Base-by-base conservation (phyloP, 2,888 invertebrate species). In the Notocelia uddmanniana region DNA sequence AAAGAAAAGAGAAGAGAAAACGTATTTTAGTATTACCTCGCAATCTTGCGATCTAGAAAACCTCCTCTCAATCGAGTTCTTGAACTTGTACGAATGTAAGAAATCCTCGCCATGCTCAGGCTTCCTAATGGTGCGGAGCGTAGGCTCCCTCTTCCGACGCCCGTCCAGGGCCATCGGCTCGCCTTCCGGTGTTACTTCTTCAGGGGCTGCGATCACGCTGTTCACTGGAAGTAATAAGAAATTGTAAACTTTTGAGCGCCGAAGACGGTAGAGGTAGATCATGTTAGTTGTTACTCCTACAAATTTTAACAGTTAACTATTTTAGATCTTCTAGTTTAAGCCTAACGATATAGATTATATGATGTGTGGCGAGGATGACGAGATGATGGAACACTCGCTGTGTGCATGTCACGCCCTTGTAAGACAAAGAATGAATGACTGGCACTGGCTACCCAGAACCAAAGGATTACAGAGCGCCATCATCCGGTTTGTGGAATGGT, bases 21-120 rank as follows among this genome's bases (percentile, higher is more conserved):
- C 26, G 26, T 26, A 0, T 37, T 41, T 3, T 41, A 6, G 15
- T 45, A 62, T 34, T 37, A 92, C 92, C 88, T 92, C 92, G 19
- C 78, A 81, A 69, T 95, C 95, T 75, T 94, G 94, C 26, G 94
- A 95, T 75, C 95, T 92, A 1, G 95, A 95, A 77, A 98, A 98
- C 73, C 98, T 94, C 85, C 98, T 96, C 83, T 98, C 98, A 77
- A 99, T 98, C 84, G 97, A 97, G 81, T 97, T 98, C 92, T 99
- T 99, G 93, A 98, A 98, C 92, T 98, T 98, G 93, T 98, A 98
- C 1, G 95, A 95, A 79, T 95, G 95, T 59, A 95, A 91, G 79
- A 88, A 94, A 81, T 90, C 93, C 73, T 94, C 94, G 59, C 89
- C 90, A 77, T 88, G 88, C 0, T 92, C 94, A 0, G 92, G 90